Conservation (phyloP, 2,888 invertebrate species). For the Spodoptera picta region DNA sequence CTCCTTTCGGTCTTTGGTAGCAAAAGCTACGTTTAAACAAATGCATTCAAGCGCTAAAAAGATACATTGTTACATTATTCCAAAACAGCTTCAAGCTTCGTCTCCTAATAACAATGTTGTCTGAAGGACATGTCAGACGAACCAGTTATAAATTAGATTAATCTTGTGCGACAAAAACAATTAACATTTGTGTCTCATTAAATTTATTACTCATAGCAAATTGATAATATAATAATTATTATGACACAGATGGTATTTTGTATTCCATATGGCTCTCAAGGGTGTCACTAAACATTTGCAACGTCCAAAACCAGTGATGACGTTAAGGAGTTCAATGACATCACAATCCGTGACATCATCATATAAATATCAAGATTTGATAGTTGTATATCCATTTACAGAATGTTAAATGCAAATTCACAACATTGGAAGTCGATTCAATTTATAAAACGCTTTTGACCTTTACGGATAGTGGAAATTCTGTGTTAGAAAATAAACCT, state of each 20-base stretch:
- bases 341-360: constrained; percentile 68
- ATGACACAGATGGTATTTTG: constrained; percentile 7
- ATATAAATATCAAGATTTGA: constrained; percentile 24
- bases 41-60: too few species aligned
- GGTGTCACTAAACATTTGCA: constrained; percentile 27
- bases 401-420: constrained; percentile 27
- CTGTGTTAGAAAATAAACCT: constrained; percentile 31
- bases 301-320: constrained; percentile 56
- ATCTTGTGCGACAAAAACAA: constrained; percentile 18
- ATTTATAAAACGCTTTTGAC: constrained; percentile 21
- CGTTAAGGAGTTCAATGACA: constrained; percentile 58
- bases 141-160: constrained; percentile 21
- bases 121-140: constrained; percentile 23
- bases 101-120: constrained; percentile 8
- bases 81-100: neutral
- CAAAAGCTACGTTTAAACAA: constrained; percentile 7
- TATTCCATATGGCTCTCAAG: constrained; percentile 15
- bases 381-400: constrained; percentile 16
- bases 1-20: constrained; percentile 16
- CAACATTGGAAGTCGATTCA: constrained; percentile 16
- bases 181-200: constrained; percentile 32
- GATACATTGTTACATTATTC: neutral
- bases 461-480: constrained; percentile 20
- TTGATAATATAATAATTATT: constrained; percentile 12
- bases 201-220: constrained; percentile 24